Conservation (phyloP, 2,797 vertebrate genomes). For the Rousettus madagascariensis region DNA sequence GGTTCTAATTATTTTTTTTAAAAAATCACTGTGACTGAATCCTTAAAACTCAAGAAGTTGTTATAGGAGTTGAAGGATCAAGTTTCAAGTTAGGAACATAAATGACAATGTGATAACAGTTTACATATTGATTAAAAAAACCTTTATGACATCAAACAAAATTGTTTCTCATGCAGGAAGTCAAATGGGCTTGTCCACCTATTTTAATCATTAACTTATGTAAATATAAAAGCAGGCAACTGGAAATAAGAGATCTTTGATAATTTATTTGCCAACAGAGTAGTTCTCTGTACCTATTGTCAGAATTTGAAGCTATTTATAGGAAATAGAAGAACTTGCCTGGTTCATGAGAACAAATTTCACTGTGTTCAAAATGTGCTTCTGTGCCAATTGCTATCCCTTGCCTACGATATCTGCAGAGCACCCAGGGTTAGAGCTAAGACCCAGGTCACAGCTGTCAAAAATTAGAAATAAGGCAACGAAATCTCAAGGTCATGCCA, state of each 20-base stretch:
- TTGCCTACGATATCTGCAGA: background rate
- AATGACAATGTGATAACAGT: conserved; percentile 23
- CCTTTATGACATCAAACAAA: background rate
- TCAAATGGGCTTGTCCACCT: background rate
- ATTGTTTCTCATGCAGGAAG: conserved; percentile 12
- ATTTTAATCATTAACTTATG: conserved; percentile 14
- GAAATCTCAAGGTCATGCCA: background rate
- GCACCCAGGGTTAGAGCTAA: background rate
- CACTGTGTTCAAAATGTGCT: background rate
- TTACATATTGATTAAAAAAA: conserved; percentile 13
- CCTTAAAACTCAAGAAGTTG: conserved; percentile 34
- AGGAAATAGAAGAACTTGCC: background rate
- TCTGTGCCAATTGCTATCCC: background rate
- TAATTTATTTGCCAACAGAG: background rate
- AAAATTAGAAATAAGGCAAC: background rate
- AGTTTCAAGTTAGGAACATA: conserved; percentile 51
- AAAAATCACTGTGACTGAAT: conserved; percentile 20
- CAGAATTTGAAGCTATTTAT: background rate
- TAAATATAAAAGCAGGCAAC: conserved; percentile 7
- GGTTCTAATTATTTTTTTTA: conserved; percentile 11
- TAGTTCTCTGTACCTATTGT: background rate
- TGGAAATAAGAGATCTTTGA: background rate
- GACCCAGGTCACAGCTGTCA: background rate
- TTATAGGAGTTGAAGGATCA: conserved; percentile 21
- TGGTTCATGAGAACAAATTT: background rate